These are phyloP conservation scores for Brachystomella parvula DNA, from an alignment of 1,140 invertebrate genomes.

Conservation along the genomic window DNA sequence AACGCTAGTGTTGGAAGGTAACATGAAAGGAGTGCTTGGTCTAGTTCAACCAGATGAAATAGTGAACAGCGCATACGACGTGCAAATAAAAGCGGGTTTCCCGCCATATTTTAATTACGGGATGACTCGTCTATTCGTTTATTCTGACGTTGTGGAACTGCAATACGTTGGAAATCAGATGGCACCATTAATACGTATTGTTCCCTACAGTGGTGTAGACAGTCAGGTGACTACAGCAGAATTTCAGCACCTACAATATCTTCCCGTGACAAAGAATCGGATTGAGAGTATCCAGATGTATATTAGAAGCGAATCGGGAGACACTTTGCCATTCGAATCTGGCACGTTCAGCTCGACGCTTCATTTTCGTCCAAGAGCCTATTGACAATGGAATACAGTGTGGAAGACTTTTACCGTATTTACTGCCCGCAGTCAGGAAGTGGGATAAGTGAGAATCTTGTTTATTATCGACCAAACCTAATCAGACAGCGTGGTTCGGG, in stretches of 20 bases:
- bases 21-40: too few relatives aligned
- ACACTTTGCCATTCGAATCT: slow-evolving; percentile 8
- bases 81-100: neutral
- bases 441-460: neutral
- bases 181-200: slow-evolving; percentile 35
- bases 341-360: slow-evolving; percentile 12
- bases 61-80: neutral
- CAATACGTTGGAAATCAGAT: slow-evolving; percentile 42
- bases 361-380: slow-evolving; percentile 1
- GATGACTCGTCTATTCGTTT: slow-evolving; percentile 34
- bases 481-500: neutral
- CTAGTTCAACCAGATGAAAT: too few relatives aligned
- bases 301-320: slow-evolving; percentile 12
- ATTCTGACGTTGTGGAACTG: slow-evolving; percentile 40
- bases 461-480: neutral
- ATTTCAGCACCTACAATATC: slow-evolving; percentile 15
- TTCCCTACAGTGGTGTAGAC: neutral
- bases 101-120: neutral
- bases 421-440: neutral
- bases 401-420: neutral
- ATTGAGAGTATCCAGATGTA: slow-evolving; percentile 15
- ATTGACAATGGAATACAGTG: neutral
- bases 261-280: neutral
- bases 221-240: neutral
- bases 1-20: too few relatives aligned